Conservation (phyloP, 2,113 vertebrate genomes). For the Eptesicus fuscus region DNA sequence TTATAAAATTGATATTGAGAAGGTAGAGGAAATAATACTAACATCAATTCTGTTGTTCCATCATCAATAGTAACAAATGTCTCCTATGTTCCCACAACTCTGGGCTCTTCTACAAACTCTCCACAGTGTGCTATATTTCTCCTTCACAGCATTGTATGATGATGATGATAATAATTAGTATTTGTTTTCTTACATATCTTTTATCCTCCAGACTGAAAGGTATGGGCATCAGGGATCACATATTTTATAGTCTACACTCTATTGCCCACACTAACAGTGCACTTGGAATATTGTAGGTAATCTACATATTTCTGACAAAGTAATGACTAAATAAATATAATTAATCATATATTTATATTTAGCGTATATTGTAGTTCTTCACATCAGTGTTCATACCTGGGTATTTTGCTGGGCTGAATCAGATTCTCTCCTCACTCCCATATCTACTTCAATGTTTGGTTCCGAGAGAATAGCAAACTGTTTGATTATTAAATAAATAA, state of each 20-base stretch:
- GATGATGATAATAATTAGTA: neutral
- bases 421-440: neutral
- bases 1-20: neutral
- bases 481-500: neutral
- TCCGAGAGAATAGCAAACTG: neutral
- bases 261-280: neutral
- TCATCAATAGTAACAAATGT: neutral
- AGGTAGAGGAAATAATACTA: accelerated
- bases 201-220: neutral
- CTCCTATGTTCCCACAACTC: neutral
- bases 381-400: neutral
- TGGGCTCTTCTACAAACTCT: too few relatives aligned
- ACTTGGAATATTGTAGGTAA: accelerated
- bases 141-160: accelerated
- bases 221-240: accelerated
- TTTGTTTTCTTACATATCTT: neutral
- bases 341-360: accelerated
- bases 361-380: neutral
- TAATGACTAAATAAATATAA: neutral
- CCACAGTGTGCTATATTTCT: accelerated
- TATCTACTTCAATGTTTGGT: neutral
- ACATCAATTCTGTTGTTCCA: accelerated
- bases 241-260: neutral
- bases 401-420: neutral
- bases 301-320: neutral